Percentiles rank a stretch among this genome's conserved stretches.
These are phyloP conservation scores for Willowsia nigromaculata DNA, from an alignment of 2,888 invertebrate genomes.

Conservation along the genomic window DNA sequence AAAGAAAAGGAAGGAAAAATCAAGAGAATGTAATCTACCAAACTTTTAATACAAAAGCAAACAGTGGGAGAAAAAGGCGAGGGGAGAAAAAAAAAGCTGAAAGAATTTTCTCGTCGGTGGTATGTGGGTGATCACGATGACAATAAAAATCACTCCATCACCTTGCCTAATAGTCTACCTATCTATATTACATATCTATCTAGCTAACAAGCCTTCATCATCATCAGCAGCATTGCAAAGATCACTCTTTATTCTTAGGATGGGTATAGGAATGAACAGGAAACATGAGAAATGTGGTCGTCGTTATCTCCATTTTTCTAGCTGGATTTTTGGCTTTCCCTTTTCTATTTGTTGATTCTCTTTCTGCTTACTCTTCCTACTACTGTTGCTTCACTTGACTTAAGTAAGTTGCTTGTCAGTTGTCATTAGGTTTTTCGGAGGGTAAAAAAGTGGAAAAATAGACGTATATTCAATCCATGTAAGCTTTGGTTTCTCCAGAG, in stretches of 20 bases:
- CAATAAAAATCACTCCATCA: conserved; percentile 67
- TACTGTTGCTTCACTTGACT: conserved; percentile 54
- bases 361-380: not conserved
- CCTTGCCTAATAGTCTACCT: conserved; percentile 46
- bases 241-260: not conserved
- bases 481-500: not conserved
- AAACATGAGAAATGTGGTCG: conserved; percentile 6
- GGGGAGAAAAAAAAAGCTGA: conserved; percentile 22
- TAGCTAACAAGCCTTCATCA: conserved; percentile 4
- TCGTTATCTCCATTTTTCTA: not conserved
- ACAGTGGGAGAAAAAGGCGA: conserved; percentile 32
- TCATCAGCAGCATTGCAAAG: not conserved
- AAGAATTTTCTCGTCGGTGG: conserved; percentile 21
- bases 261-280: conserved; percentile 3
- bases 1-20: not conserved
- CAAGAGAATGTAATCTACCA: not conserved
- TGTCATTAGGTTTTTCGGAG: conserved; percentile 56
- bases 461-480: conserved; percentile 1
- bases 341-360: conserved; percentile 7
- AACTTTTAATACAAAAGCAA: conserved; percentile 51
- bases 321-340: not conserved
- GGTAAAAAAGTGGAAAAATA: conserved; percentile 34
- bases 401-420: conserved; percentile 71
- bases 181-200: conserved; percentile 30
- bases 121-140: conserved; percentile 16